Evolutionary conservation across 2,888 invertebrate genomes (phyloP).

Genomic region (Euzophera pinguis): DNA sequence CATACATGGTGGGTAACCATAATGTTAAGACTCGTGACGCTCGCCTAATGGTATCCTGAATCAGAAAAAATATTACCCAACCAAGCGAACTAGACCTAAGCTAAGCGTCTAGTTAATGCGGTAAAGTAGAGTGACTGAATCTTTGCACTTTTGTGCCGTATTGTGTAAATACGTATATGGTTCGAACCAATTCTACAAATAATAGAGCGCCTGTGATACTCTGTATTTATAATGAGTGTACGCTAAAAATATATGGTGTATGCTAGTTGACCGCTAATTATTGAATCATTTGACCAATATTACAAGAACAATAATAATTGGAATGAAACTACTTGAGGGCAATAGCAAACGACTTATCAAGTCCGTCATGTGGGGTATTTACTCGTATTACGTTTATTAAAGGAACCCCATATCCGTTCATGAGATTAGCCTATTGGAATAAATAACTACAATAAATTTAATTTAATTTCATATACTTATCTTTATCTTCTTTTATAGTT

Average conservation of each 20-base stretch:
- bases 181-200: neutral
- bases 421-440: no score
- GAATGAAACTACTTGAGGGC: no score
- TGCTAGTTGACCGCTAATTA: neutral
- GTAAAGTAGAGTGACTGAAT: slow-evolving; percentile 15
- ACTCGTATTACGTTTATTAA: no score
- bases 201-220: slow-evolving; percentile 4
- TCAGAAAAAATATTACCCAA: neutral
- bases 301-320: neutral
- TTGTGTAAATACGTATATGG: slow-evolving; percentile 24
- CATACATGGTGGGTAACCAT: no score
- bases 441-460: no score
- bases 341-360: no score
- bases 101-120: neutral
- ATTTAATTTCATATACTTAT: no score
- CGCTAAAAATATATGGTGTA: slow-evolving; percentile 5
- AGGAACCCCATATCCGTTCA: no score
- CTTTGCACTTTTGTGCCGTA: slow-evolving; percentile 22
- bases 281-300: neutral
- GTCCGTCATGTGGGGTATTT: no score
- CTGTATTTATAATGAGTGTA: neutral
- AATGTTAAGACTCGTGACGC: neutral
- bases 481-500: no score
- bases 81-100: neutral
- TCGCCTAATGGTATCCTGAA: neutral